Percentiles rank a stretch among this genome's conserved stretches.
Conservation (phyloP, 2,888 invertebrate genomes). For the Eilema caniola region DNA sequence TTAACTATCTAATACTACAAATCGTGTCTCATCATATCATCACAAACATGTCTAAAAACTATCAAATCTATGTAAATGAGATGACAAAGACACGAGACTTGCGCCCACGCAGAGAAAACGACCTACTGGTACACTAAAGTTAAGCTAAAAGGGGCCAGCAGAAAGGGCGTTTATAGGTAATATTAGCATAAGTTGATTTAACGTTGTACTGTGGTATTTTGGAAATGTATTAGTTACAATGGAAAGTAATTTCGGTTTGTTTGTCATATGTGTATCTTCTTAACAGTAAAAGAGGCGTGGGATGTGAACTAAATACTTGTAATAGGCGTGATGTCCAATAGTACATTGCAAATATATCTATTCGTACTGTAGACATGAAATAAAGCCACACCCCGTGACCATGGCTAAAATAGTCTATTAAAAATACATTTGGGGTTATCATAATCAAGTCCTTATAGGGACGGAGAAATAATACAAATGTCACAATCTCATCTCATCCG, state of each 20-base stretch:
- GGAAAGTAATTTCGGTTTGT: conserved; percentile 11
- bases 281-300: conserved; percentile 2
- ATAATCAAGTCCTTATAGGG: no score
- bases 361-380: background rate
- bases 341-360: background rate
- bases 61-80: conserved; percentile 27
- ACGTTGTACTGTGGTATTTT: conserved; percentile 7
- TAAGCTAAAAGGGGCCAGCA: conserved; percentile 21
- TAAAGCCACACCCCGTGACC: background rate
- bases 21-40: background rate
- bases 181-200: conserved; percentile 27
- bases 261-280: background rate
- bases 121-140: conserved; percentile 41
- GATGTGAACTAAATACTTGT: background rate
- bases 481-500: no score
- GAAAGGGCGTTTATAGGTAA: conserved; percentile 21
- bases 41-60: conserved; percentile 9
- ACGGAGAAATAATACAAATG: no score
- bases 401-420: no score
- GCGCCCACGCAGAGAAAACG: conserved; percentile 28
- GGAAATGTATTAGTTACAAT: conserved; percentile 1
- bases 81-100: conserved; percentile 5
- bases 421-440: no score
- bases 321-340: background rate
- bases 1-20: background rate